phyloP scores from a whole-genome alignment of 2,888 invertebrate species.

The Drosophila borborema region DNA sequence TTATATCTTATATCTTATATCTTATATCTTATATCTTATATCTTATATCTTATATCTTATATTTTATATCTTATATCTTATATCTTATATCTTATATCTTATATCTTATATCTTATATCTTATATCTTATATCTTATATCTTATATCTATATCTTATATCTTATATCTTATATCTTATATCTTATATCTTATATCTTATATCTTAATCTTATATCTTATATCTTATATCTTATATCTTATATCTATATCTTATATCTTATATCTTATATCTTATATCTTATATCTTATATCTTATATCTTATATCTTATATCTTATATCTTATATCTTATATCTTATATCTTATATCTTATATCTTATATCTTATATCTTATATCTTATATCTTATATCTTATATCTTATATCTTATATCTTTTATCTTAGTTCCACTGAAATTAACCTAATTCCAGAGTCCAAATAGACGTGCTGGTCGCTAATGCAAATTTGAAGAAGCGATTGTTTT shows the following conservation, averaged over 20 bases:
- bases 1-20: no score
- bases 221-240: no score
- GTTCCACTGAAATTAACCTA: background rate
- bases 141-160: background rate
- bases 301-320: no score
- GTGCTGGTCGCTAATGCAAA: constrained; percentile 63
- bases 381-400: no score
- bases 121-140: background rate
- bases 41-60: background rate
- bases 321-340: no score
- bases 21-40: no score
- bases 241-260: no score
- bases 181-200: background rate
- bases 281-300: no score
- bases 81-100: background rate
- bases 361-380: no score
- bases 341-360: no score
- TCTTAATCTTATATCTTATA: background rate
- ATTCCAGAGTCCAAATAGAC: constrained; percentile 41
- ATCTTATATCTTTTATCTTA: no score
- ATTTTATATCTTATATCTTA: background rate
- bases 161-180: background rate
- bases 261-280: no score
- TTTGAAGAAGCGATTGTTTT: constrained; percentile 71
- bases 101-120: background rate